A percentile compares a stretch with the other conserved stretches of the same genome.
Conservation (phyloP, 2,113 vertebrate species). For the Burhinus bistriatus region DNA sequence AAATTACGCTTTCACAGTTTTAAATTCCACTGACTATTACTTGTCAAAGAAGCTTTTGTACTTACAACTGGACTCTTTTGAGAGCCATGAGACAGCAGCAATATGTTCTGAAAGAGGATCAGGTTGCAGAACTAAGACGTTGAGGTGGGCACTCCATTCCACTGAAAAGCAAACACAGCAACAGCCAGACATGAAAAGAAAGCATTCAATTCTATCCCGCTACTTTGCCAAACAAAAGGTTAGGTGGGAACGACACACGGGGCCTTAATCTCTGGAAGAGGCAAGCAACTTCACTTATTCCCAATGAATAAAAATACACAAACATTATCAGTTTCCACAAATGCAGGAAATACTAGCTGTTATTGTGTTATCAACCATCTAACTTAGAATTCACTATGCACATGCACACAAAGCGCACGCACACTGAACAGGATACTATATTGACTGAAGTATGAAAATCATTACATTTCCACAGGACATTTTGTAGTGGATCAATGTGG, state of each 20-base stretch:
- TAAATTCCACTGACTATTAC: not conserved
- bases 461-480: not conserved
- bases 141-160: constrained; percentile 90
- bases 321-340: not conserved
- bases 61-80: constrained; percentile 85
- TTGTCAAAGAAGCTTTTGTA: constrained; percentile 36
- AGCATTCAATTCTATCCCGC: not conserved
- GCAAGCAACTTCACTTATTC: not conserved
- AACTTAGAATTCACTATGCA: not conserved
- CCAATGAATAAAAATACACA: not conserved
- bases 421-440: not conserved
- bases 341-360: not conserved
- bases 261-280: not conserved
- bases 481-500: not conserved
- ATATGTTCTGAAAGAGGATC: constrained; percentile 89
- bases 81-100: constrained; percentile 80
- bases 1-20: not conserved
- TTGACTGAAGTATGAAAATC: not conserved
- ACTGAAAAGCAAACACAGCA: constrained; percentile 73
- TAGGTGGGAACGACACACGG: not conserved
- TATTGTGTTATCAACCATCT: not conserved
- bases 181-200: not conserved
- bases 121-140: constrained; percentile 76
- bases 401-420: not conserved
- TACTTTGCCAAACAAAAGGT: not conserved